Conservation (phyloP, 2,797 vertebrate species). For the Onychomys torridus region DNA sequence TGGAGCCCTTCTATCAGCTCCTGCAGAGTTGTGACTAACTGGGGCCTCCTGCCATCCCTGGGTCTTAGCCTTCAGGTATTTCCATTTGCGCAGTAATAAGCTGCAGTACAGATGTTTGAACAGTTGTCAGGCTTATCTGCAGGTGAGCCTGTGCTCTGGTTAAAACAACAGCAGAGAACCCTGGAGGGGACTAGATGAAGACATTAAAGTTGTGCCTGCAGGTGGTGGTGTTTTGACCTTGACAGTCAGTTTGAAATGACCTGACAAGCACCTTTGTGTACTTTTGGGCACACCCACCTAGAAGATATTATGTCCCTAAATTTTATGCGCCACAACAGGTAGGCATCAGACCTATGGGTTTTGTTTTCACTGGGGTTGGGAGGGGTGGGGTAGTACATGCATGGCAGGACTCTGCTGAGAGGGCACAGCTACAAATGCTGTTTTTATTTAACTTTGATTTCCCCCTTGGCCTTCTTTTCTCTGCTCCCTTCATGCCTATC, state of each 20-base stretch:
- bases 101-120: slow-evolving; percentile 70
- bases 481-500: not conserved
- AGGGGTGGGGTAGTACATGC: slow-evolving; percentile 63
- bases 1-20: not conserved
- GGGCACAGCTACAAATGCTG: slow-evolving; percentile 65
- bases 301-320: slow-evolving; percentile 73
- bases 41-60: not conserved
- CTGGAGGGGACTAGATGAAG: not conserved
- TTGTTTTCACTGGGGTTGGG: slow-evolving; percentile 70
- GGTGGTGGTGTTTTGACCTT: slow-evolving; percentile 79
- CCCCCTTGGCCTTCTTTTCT: not conserved
- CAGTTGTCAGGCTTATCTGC: slow-evolving; percentile 74
- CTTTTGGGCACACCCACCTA: slow-evolving; percentile 78
- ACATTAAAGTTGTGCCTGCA: slow-evolving; percentile 64
- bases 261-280: slow-evolving; percentile 77
- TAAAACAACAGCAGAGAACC: slow-evolving; percentile 71
- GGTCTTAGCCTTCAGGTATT: slow-evolving; percentile 58
- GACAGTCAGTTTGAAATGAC: slow-evolving; percentile 78
- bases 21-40: slow-evolving; percentile 16
- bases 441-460: slow-evolving; percentile 70
- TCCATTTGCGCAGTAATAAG: slow-evolving; percentile 67
- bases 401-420: slow-evolving; percentile 58
- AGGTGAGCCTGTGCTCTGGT: slow-evolving; percentile 64
- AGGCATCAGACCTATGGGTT: slow-evolving; percentile 58
- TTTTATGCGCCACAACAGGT: slow-evolving; percentile 72